Evolutionary conservation across 2,888 invertebrate genomes (phyloP).

Genomic region (Crossocerus cetratus): DNA sequence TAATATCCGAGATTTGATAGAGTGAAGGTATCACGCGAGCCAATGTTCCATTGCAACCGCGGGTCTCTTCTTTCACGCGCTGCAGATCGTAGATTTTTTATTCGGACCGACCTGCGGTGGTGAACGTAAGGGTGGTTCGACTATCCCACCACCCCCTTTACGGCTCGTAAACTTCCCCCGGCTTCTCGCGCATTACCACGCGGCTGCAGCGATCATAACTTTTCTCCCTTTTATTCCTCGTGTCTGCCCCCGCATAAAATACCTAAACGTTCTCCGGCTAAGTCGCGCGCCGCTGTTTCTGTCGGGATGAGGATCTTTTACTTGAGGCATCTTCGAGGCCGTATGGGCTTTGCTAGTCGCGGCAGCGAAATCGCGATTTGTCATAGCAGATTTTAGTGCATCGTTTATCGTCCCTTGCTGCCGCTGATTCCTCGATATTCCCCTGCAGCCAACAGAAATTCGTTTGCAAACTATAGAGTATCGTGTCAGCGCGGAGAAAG

Average conservation of each 20-base stretch:
- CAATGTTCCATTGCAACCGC: conserved; percentile 24
- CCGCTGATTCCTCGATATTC: conserved; percentile 28
- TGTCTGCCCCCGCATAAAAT: conserved; percentile 62
- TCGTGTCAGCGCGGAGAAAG: no score
- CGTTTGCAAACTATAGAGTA: no score
- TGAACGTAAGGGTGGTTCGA: conserved; percentile 13
- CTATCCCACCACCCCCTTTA: conserved; percentile 24
- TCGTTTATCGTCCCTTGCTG: neutral
- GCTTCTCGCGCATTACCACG: conserved; percentile 56
- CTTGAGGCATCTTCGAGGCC: conserved; percentile 6
- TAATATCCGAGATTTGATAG: conserved; percentile 10
- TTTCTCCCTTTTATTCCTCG: conserved; percentile 63
- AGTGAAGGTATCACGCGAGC: conserved; percentile 20
- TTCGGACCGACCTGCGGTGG: conserved; percentile 7
- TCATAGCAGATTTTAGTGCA: conserved; percentile 24
- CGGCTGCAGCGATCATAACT: conserved; percentile 64
- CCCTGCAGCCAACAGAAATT: neutral
- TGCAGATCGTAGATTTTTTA: conserved; percentile 43
- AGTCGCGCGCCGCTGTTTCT: conserved; percentile 37
- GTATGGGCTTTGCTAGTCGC: neutral
- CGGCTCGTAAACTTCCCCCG: conserved; percentile 65
- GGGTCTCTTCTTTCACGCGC: conserved; percentile 10
- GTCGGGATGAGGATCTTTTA: conserved; percentile 15
- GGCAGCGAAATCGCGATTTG: conserved; percentile 27
- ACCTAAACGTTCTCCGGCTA: conserved; percentile 51